Conservation (phyloP, 2,113 vertebrate species). For the Labeo rohita region DNA sequence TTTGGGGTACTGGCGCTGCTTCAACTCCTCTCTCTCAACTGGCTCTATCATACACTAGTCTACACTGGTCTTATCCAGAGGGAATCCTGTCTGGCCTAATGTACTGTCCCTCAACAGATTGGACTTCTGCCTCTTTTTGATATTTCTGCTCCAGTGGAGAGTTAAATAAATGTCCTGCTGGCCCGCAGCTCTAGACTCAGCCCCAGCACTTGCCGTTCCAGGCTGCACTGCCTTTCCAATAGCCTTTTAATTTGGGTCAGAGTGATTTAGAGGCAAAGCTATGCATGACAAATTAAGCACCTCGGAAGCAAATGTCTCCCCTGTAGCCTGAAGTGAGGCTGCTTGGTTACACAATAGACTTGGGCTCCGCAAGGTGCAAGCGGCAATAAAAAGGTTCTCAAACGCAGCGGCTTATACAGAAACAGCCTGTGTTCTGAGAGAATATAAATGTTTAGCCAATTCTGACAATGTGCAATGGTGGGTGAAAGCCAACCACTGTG, state of each 20-base stretch:
- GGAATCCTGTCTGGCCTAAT: constrained; percentile 66
- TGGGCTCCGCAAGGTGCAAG: not conserved
- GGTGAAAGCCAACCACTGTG: constrained; percentile 17
- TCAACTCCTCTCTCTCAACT: constrained; percentile 57
- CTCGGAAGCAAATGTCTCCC: constrained; percentile 31
- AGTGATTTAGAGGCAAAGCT: constrained; percentile 52
- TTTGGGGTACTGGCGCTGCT: constrained; percentile 43
- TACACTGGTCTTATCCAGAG: constrained; percentile 62
- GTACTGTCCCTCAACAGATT: constrained; percentile 68
- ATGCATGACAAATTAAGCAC: constrained; percentile 48
- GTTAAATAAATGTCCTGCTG: constrained; percentile 73
- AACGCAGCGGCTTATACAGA: not conserved
- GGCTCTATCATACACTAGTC: constrained; percentile 55
- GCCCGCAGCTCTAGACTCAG: constrained; percentile 41
- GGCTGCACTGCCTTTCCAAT: constrained; percentile 43
- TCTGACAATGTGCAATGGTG: constrained; percentile 28
- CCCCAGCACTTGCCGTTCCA: constrained; percentile 43
- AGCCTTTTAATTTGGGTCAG: constrained; percentile 60
- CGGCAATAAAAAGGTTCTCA: constrained; percentile 8
- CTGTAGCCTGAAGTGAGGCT: constrained; percentile 25
- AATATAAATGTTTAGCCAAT: constrained; percentile 48
- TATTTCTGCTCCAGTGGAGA: constrained; percentile 76
- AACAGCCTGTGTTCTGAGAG: constrained; percentile 7
- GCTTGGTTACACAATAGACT: constrained; percentile 41
- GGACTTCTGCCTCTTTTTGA: constrained; percentile 67